Evolutionary conservation across 2,797 vertebrate species (phyloP), one percentile per base, ranked within the genome.

Genomic region (Catamblyrhynchus diadema): DNA sequence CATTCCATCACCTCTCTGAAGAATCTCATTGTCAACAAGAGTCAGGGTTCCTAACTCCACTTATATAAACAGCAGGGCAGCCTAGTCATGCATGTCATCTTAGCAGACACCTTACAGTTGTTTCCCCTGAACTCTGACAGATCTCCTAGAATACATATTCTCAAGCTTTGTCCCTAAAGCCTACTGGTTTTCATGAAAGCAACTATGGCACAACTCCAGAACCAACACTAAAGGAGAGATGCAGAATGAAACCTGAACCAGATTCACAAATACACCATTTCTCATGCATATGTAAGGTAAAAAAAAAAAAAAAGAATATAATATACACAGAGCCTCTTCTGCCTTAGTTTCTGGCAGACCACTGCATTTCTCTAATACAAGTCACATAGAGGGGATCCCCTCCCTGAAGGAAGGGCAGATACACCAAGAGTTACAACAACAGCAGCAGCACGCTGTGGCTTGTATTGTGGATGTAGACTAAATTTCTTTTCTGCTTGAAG

Each of bases 61-160:
- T 30, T n/a, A 42, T 30, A 8, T 47, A 27, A 45, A 44, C 8
- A 42, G 13, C 8, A 20, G 50, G 57, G 25, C 60, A 82, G n/a
- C 30, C 57, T 18, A 37, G 1, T 19, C 18, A 23, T 7, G 1
- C 8, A 32, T 0, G 2, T 48, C 37, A 67, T 9, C 21, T 19
- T 65, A 60, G 62, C 23, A 87, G 23, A 50, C 9, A 71, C 35
- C 28, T 47, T 62, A 9, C 0, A 0, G 18, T 21, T 5, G 0
- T 59, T 80, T 50, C 54, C 60, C 53, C 79, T 70, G n/a, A 88
- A 60, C 25, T 73, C 71, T 19, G 18, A 74, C 19, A 45, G 35
- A 54, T 60, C 9, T 64, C 50, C 50, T n/a, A 23, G 10, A 30
- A 71, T 6, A 65, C 3, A 2, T 6, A 65, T 60, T 71, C 85